These are phyloP conservation scores for Fistularia commersonii DNA, from an alignment of 2,797 vertebrate genomes.

Conservation along the genomic window DNA sequence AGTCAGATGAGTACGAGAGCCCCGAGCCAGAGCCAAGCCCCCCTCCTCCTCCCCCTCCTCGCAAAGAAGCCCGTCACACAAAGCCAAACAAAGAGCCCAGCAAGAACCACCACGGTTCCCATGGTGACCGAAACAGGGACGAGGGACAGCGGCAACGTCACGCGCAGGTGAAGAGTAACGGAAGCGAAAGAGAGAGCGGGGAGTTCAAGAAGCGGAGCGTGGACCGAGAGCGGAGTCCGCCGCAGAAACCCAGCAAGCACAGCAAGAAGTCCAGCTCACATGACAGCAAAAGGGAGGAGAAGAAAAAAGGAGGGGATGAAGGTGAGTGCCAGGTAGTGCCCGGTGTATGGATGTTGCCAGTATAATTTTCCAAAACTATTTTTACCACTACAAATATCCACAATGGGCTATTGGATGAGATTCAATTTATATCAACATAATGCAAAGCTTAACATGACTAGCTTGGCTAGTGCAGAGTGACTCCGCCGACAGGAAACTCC, in stretches of 20 bases:
- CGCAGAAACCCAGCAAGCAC: slow-evolving; percentile 68
- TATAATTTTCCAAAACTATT: too few species aligned
- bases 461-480: too few species aligned
- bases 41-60: slow-evolving; percentile 49
- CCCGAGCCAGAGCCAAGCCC: slow-evolving; percentile 60
- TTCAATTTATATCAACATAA: too few species aligned
- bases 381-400: too few species aligned
- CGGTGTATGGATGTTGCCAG: too few species aligned
- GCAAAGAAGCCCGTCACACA: slow-evolving; percentile 60
- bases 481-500: too few species aligned
- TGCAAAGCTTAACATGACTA: too few species aligned
- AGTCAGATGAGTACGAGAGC: slow-evolving; percentile 75
- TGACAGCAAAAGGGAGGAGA: slow-evolving; percentile 62
- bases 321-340: too few species aligned
- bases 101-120: slow-evolving; percentile 57
- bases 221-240: slow-evolving; percentile 61
- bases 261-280: slow-evolving; percentile 58
- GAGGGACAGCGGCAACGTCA: slow-evolving; percentile 64
- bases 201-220: slow-evolving; percentile 59
- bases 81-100: slow-evolving; percentile 61
- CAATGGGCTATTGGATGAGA: too few species aligned
- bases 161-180: slow-evolving; percentile 36
- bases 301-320: slow-evolving; percentile 59
- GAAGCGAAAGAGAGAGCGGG: neutral
- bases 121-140: slow-evolving; percentile 50